phyloP scores from a whole-genome alignment of 2,113 vertebrate genomes.

The Perognathus longimembris region DNA sequence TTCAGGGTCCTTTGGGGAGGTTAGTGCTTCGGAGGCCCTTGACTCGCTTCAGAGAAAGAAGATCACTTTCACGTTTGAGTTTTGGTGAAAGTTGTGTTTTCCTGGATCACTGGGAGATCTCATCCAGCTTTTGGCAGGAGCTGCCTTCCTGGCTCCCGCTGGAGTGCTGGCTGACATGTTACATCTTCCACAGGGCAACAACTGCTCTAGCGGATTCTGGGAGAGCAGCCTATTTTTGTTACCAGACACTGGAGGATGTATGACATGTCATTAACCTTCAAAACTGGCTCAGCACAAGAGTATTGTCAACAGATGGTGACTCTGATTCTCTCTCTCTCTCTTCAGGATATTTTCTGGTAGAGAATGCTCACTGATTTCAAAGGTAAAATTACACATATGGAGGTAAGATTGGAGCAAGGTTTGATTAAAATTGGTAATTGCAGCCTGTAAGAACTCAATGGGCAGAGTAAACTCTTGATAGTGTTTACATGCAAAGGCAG shows the following conservation, averaged over 20 bases:
- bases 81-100: constrained; percentile 65
- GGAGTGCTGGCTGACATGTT: constrained; percentile 46
- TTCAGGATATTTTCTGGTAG: constrained; percentile 43
- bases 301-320: constrained; percentile 71
- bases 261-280: constrained; percentile 77
- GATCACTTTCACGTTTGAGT: constrained; percentile 28
- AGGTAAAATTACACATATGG: constrained; percentile 32
- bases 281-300: constrained; percentile 62
- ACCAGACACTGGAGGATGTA: constrained; percentile 63
- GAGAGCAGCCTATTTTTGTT: constrained; percentile 70
- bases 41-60: neutral
- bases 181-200: constrained; percentile 58
- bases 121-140: constrained; percentile 66
- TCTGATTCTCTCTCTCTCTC: neutral
- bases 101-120: constrained; percentile 48
- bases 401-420: neutral
- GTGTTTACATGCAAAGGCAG: neutral
- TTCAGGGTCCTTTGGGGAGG: constrained; percentile 5
- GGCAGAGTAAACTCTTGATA: neutral
- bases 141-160: constrained; percentile 54
- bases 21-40: neutral
- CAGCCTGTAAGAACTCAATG: neutral
- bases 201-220: constrained; percentile 63
- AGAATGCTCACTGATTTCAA: constrained; percentile 36
- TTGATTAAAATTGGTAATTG: constrained; percentile 46